Evolutionary conservation across 37 sponge, comb jelly and placozoan species (phyloP).

Genomic region (Beroe forskalii): DNA sequence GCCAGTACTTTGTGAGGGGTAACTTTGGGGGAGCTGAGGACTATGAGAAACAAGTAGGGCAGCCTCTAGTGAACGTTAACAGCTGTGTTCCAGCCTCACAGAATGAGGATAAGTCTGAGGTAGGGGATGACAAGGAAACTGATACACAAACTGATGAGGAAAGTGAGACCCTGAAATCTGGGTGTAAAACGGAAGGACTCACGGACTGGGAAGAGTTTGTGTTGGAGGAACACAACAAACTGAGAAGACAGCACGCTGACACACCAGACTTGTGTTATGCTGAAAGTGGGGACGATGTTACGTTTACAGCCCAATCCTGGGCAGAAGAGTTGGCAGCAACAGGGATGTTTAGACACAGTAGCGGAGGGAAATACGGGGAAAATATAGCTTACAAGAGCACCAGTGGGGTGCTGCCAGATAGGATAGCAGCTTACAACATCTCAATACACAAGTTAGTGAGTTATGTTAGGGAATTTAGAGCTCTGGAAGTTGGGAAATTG

Average conservation of each 20-base stretch:
- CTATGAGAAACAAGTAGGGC: not conserved
- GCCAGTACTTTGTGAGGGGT: not conserved
- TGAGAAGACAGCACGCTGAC: slow-evolving; percentile 4
- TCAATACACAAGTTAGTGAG: not conserved
- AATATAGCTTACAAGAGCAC: slow-evolving; percentile 19
- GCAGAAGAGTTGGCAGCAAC: not conserved
- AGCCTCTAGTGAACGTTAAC: not conserved
- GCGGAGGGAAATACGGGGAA: slow-evolving; percentile 14
- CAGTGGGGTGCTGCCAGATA: not conserved
- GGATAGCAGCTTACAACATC: not conserved
- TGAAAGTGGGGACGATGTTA: not conserved
- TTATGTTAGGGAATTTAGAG: too few relatives aligned
- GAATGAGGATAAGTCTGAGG: not conserved
- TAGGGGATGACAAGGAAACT: not conserved
- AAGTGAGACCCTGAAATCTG: not conserved
- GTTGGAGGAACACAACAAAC: slow-evolving; percentile 25
- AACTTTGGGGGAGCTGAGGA: not conserved
- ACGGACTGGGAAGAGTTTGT: not conserved
- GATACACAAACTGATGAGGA: not conserved
- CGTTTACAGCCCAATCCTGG: slow-evolving; percentile 53
- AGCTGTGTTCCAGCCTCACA: not conserved
- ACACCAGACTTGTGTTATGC: slow-evolving; percentile 28
- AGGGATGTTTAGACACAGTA: slow-evolving; percentile 2
- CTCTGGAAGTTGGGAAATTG: not conserved
- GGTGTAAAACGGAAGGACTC: not conserved